Conservation (phyloP, 2,888 invertebrate species). For the Digitonthophagus gazella region DNA sequence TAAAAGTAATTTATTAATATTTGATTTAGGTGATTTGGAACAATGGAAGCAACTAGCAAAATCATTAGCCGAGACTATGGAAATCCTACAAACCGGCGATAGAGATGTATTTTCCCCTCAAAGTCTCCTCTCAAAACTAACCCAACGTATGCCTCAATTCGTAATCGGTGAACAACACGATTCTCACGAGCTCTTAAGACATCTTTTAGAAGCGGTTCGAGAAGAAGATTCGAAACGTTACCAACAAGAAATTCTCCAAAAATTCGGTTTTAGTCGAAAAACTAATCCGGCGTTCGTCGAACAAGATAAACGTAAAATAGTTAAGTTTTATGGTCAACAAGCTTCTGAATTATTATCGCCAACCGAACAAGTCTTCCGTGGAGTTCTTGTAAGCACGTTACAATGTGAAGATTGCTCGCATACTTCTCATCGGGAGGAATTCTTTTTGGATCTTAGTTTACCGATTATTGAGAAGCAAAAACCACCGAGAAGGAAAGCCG, state of each 20-base stretch:
- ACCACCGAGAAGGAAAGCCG: conserved; percentile 58
- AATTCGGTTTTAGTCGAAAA: conserved; percentile 65
- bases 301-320: conserved; percentile 69
- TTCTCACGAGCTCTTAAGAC: conserved; percentile 89
- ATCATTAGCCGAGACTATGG: conserved; percentile 66
- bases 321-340: conserved; percentile 82
- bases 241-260: conserved; percentile 75
- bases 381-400: conserved; percentile 84
- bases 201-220: conserved; percentile 83
- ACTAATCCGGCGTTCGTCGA: conserved; percentile 75
- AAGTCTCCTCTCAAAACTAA: conserved; percentile 63
- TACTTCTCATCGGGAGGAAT: conserved; percentile 84
- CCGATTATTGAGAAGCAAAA: conserved; percentile 79
- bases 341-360: conserved; percentile 74
- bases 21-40: conserved; percentile 55
- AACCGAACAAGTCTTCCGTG: conserved; percentile 91
- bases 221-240: conserved; percentile 76
- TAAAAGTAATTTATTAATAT: too few species aligned
- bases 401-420: conserved; percentile 88
- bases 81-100: conserved; percentile 65
- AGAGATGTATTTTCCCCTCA: conserved; percentile 64
- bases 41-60: conserved; percentile 69
- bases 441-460: conserved; percentile 92
- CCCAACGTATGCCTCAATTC: conserved; percentile 76
- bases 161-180: conserved; percentile 96